These are phyloP conservation scores for Anastrepha obliqua DNA, from an alignment of 1,140 invertebrate species.

Conservation along the genomic window DNA sequence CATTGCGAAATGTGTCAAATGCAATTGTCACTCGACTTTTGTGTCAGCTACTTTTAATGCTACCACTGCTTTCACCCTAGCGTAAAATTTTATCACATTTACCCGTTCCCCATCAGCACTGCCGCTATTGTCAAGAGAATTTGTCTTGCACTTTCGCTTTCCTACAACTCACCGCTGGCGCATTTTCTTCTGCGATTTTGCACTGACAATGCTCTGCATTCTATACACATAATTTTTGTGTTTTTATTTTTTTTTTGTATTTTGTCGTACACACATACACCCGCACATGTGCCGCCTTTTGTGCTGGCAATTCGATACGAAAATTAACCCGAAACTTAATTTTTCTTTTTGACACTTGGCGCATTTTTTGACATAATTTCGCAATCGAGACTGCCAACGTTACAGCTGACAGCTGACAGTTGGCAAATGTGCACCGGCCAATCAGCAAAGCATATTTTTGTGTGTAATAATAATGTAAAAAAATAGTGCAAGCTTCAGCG, in stretches of 20 bases:
- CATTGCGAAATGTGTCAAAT: constrained; percentile 46
- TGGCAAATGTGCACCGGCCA: constrained; percentile 33
- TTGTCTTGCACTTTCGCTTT: constrained; percentile 28
- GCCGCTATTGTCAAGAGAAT: neutral
- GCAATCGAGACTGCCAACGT: constrained; percentile 27
- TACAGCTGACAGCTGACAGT: constrained; percentile 47
- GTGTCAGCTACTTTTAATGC: neutral
- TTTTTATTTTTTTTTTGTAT: no score
- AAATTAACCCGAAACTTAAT: constrained; percentile 53
- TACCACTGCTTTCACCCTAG: neutral
- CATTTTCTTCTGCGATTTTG: neutral
- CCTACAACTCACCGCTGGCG: neutral
- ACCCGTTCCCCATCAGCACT: neutral
- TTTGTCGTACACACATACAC: no score
- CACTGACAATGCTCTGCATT: neutral
- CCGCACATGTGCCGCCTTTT: no score
- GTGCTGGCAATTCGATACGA: constrained; percentile 48
- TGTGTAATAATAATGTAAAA: neutral
- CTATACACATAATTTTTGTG: neutral
- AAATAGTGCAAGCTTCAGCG: neutral
- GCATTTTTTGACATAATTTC: constrained; percentile 54
- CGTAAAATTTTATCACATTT: neutral
- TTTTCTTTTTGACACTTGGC: constrained; percentile 57
- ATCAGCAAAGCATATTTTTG: neutral
- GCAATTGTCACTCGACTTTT: constrained; percentile 39